Conservation (phyloP, 2,888 invertebrate genomes). For the Melinaea marsaeus region DNA sequence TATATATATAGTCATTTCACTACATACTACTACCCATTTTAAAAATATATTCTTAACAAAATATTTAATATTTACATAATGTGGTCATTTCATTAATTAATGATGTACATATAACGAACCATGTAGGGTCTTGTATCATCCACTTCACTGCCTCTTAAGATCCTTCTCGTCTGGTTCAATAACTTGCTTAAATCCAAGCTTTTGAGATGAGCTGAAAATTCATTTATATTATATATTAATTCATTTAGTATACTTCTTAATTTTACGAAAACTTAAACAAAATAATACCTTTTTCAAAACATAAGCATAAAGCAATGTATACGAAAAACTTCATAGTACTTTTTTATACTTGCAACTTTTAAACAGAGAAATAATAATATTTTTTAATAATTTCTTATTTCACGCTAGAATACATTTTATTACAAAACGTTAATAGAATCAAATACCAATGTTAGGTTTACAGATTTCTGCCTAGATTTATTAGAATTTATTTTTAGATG, state of each 20-base stretch:
- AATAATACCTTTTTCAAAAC: constrained; percentile 13
- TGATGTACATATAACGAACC: constrained; percentile 37
- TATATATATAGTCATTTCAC: too few species aligned
- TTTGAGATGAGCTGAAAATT: not conserved
- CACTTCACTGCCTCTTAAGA: constrained; percentile 46
- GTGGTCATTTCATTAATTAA: too few species aligned
- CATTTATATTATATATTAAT: not conserved
- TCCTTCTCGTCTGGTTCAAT: constrained; percentile 43
- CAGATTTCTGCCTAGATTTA: not conserved
- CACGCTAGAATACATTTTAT: constrained; percentile 18
- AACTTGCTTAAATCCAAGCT: not conserved
- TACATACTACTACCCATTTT: too few species aligned
- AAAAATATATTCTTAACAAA: too few species aligned
- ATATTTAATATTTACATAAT: too few species aligned
- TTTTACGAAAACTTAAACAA: constrained; percentile 6
- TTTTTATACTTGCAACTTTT: too few species aligned
- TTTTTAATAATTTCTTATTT: constrained; percentile 12
- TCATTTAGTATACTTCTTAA: not conserved
- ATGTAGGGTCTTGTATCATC: constrained; percentile 58
- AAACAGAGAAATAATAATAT: too few species aligned
- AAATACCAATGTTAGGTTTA: too few species aligned
- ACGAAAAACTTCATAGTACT: too few species aligned
- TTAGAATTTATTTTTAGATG: not conserved
- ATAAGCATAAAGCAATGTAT: not conserved
- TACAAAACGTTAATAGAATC: not conserved